phyloP scores from a whole-genome alignment of 2,113 vertebrate species.

The Hippocampus abdominalis region DNA sequence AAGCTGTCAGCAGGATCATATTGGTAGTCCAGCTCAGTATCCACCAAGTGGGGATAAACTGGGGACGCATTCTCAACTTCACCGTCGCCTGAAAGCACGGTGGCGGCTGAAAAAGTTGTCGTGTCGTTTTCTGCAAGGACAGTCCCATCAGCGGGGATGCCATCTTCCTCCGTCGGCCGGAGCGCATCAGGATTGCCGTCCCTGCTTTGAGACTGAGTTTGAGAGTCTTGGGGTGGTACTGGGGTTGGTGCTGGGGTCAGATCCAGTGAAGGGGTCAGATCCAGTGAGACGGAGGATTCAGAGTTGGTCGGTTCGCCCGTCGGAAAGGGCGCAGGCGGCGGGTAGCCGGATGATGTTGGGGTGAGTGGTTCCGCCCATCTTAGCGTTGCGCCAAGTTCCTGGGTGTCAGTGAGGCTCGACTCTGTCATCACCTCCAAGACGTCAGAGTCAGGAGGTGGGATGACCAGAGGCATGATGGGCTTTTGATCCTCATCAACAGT shows the following conservation, averaged over 20 bases:
- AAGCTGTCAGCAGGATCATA: slow-evolving; percentile 81
- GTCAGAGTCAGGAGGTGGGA: slow-evolving; percentile 34
- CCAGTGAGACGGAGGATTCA: slow-evolving; percentile 45
- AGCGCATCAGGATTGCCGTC: slow-evolving; percentile 62
- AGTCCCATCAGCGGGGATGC: slow-evolving; percentile 19
- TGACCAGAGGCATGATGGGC: slow-evolving; percentile 39
- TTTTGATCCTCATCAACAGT: slow-evolving; percentile 41
- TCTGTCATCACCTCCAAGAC: slow-evolving; percentile 49
- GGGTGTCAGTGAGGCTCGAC: slow-evolving; percentile 29
- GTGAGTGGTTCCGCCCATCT: slow-evolving; percentile 52
- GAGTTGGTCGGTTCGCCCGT: slow-evolving; percentile 48
- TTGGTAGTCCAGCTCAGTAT: slow-evolving; percentile 85
- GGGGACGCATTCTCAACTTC: slow-evolving; percentile 80
- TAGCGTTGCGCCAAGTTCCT: slow-evolving; percentile 41
- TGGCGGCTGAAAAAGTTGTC: slow-evolving; percentile 80
- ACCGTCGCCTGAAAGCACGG: slow-evolving; percentile 89
- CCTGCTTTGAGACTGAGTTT: slow-evolving; percentile 27
- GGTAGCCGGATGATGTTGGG: slow-evolving; percentile 47
- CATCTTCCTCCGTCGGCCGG: slow-evolving; percentile 65
- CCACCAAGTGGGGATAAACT: slow-evolving; percentile 77
- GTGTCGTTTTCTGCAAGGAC: slow-evolving; percentile 77
- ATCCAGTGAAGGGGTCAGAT: slow-evolving; percentile 48
- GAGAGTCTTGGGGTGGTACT: slow-evolving; percentile 27
- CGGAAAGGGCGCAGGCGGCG: slow-evolving; percentile 47
- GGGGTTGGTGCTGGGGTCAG: slow-evolving; percentile 43